These are phyloP conservation scores for Brotula barbata DNA, from an alignment of 2,797 vertebrate genomes.

Conservation along the genomic window DNA sequence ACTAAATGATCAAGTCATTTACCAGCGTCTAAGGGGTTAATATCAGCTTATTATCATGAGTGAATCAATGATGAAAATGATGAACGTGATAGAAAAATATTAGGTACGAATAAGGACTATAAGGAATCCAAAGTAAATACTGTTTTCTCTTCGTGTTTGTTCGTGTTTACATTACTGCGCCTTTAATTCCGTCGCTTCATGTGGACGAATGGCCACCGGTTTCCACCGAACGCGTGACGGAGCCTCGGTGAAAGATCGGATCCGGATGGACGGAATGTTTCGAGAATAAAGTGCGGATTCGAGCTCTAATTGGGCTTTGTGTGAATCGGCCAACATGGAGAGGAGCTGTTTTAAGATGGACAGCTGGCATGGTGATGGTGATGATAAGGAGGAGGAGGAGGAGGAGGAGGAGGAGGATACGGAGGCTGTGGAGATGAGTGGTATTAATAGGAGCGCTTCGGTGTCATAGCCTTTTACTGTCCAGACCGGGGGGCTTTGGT, in stretches of 20 bases:
- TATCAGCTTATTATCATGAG: no score
- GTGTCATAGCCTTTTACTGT: slow-evolving; percentile 70
- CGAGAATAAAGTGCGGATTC: background rate
- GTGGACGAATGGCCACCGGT: background rate
- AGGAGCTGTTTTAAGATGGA: slow-evolving; percentile 18
- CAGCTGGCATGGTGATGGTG: slow-evolving; percentile 40
- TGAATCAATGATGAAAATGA: no score
- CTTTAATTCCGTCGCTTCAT: background rate
- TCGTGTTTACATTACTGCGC: no score
- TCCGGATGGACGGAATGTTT: slow-evolving; percentile 20
- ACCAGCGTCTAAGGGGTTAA: no score
- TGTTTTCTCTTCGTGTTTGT: fast-evolving
- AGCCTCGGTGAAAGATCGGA: slow-evolving; percentile 16
- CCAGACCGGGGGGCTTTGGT: slow-evolving; percentile 64
- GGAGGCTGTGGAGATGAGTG: slow-evolving; percentile 62
- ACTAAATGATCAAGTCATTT: no score
- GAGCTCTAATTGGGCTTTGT: background rate
- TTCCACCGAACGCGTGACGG: slow-evolving; percentile 1
- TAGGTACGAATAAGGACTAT: no score
- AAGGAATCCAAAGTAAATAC: no score
- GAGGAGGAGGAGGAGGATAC: slow-evolving; percentile 48
- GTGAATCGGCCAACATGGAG: background rate
- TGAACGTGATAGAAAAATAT: no score
- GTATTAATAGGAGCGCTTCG: slow-evolving; percentile 82
- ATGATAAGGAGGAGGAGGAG: slow-evolving; percentile 19